These are phyloP conservation scores for Telmatherina bonti DNA, from an alignment of 2,797 vertebrate species.

Conservation along the genomic window DNA sequence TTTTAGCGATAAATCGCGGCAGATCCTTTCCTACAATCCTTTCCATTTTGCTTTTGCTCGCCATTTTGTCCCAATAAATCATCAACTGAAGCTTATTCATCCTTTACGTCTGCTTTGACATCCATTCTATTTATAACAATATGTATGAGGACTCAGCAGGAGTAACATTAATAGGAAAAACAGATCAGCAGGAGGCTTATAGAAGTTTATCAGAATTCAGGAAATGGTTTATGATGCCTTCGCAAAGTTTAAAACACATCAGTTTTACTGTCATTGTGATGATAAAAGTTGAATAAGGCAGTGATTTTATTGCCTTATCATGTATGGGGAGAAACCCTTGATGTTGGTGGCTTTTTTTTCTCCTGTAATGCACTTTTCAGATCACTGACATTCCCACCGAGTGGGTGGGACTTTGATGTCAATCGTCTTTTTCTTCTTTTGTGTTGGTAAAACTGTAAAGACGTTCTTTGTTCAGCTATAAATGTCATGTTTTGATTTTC, in stretches of 20 bases:
- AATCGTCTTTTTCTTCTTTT: constrained; percentile 18
- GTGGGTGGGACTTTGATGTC: constrained; percentile 34
- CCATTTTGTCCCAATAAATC: neutral
- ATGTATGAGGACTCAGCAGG: neutral
- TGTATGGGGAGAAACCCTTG: constrained; percentile 10
- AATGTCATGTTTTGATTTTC: neutral
- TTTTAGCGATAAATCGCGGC: no score
- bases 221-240: neutral
- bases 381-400: constrained; percentile 36
- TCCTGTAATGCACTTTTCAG: neutral
- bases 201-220: neutral
- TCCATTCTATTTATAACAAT: neutral
- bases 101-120: neutral
- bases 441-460: constrained; percentile 30
- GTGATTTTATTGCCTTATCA: constrained; percentile 1
- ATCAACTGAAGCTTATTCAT: neutral
- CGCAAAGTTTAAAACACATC: neutral
- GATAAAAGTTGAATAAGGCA: neutral
- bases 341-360: constrained; percentile 12
- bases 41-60: neutral
- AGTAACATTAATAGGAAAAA: neutral
- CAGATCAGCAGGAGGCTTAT: neutral
- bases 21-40: neutral
- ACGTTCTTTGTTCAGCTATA: constrained; percentile 26
- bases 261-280: neutral